phyloP scores from a whole-genome alignment of 2,888 invertebrate genomes.

The Tryphoninae sp. region DNA sequence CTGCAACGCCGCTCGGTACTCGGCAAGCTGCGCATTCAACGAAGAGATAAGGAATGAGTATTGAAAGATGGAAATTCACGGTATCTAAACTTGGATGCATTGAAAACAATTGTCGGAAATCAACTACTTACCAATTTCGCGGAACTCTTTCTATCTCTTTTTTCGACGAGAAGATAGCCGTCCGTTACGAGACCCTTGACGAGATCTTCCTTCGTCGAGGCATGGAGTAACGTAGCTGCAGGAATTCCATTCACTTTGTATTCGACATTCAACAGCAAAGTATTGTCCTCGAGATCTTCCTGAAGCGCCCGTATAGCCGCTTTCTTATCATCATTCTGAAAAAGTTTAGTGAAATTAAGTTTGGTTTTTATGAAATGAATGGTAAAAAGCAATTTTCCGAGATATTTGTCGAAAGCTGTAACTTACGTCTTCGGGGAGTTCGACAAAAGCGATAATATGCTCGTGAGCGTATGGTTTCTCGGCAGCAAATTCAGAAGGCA shows the following conservation, averaged over 20 bases:
- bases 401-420: background rate
- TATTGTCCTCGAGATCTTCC: slow-evolving; percentile 87
- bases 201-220: slow-evolving; percentile 86
- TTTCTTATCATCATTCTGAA: slow-evolving; percentile 88
- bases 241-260: slow-evolving; percentile 84
- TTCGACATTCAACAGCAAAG: slow-evolving; percentile 92
- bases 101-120: too few species aligned
- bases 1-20: slow-evolving; percentile 93
- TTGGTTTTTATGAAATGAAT: background rate
- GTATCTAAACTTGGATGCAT: background rate
- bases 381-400: background rate
- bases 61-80: background rate
- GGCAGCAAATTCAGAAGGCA: slow-evolving; percentile 89
- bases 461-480: slow-evolving; percentile 94
- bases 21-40: slow-evolving; percentile 83
- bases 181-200: slow-evolving; percentile 91
- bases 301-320: slow-evolving; percentile 87
- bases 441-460: slow-evolving; percentile 91
- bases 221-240: slow-evolving; percentile 84
- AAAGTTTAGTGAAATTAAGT: slow-evolving; percentile 26
- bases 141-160: slow-evolving; percentile 90
- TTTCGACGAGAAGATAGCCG: slow-evolving; percentile 92
- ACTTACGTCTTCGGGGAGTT: slow-evolving; percentile 91
- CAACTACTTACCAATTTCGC: slow-evolving; percentile 85
- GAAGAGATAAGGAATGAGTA: slow-evolving; percentile 1